These are phyloP conservation scores for Salvelinus sp. DNA, from an alignment of 2,113 vertebrate species.

Conservation along the genomic window DNA sequence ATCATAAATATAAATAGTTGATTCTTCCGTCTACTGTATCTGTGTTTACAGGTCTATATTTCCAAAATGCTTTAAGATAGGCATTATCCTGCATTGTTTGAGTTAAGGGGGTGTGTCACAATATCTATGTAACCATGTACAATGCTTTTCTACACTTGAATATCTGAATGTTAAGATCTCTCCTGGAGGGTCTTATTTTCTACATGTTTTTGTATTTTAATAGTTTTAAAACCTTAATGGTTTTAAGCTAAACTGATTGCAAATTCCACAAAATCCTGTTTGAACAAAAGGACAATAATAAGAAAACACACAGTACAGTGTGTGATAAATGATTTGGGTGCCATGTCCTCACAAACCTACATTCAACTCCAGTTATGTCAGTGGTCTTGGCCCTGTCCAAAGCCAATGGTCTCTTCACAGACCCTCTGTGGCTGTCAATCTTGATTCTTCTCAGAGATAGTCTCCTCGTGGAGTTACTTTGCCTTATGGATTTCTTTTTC, in stretches of 20 bases:
- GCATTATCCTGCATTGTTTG: too few relatives aligned
- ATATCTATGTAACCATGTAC: slow-evolving; percentile 13
- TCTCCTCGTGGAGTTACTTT: slow-evolving; percentile 58
- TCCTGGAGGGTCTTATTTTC: slow-evolving; percentile 48
- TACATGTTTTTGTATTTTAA: slow-evolving; percentile 49
- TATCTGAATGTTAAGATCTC: slow-evolving; percentile 56
- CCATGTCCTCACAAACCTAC: slow-evolving; percentile 34
- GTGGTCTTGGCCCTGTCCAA: not conserved
- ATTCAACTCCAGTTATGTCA: slow-evolving; percentile 52
- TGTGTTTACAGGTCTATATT: too few relatives aligned
- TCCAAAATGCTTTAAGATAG: too few relatives aligned
- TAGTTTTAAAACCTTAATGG: too few relatives aligned
- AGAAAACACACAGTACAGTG: not conserved
- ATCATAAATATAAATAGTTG: too few relatives aligned
- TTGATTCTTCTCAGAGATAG: slow-evolving; percentile 46
- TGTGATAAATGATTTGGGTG: not conserved
- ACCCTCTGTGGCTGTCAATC: slow-evolving; percentile 6
- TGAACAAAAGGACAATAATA: not conserved
- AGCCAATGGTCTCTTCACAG: slow-evolving; percentile 17
- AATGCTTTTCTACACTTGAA: slow-evolving; percentile 54
- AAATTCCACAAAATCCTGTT: not conserved
- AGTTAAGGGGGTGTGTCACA: too few relatives aligned
- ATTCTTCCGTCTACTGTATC: too few relatives aligned
- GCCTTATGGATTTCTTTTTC: slow-evolving; percentile 37
- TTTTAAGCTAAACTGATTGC: too few relatives aligned